These are phyloP conservation scores for Petromus typicus DNA, from an alignment of 2,113 vertebrate species.

Conservation along the genomic window DNA sequence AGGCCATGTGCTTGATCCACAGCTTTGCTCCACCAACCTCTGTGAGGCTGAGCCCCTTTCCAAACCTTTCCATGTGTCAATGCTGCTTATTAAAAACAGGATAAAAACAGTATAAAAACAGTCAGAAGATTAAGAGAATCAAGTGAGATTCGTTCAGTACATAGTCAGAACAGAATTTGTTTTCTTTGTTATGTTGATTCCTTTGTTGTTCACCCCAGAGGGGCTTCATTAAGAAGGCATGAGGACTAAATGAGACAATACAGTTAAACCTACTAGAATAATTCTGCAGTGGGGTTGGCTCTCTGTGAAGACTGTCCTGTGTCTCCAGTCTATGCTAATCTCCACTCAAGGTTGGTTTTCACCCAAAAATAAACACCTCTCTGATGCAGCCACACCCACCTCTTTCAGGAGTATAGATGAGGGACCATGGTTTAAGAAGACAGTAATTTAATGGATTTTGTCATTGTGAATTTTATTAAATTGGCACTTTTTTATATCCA, in stretches of 20 bases:
- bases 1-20: neutral
- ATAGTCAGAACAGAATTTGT: neutral
- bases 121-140: neutral
- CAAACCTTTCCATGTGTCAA: neutral
- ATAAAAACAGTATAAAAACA: neutral
- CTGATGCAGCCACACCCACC: neutral
- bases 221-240: neutral
- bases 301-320: neutral
- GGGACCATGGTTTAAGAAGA: neutral
- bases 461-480: conserved; percentile 52
- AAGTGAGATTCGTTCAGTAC: neutral
- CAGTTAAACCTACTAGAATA: neutral
- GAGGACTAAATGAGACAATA: neutral
- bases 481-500: conserved; percentile 60
- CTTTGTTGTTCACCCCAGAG: neutral
- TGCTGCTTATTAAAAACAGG: neutral
- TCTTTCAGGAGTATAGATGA: neutral
- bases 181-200: neutral
- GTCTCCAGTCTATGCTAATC: no score
- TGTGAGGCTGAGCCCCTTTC: neutral
- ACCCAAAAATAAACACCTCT: neutral
- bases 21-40: neutral
- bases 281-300: neutral
- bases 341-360: neutral
- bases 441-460: neutral